A percentile compares a stretch with the other conserved stretches of the same genome.
Evolutionary conservation across 1,140 invertebrate genomes (phyloP).

Genomic region (Drosophila subpulchrella): DNA sequence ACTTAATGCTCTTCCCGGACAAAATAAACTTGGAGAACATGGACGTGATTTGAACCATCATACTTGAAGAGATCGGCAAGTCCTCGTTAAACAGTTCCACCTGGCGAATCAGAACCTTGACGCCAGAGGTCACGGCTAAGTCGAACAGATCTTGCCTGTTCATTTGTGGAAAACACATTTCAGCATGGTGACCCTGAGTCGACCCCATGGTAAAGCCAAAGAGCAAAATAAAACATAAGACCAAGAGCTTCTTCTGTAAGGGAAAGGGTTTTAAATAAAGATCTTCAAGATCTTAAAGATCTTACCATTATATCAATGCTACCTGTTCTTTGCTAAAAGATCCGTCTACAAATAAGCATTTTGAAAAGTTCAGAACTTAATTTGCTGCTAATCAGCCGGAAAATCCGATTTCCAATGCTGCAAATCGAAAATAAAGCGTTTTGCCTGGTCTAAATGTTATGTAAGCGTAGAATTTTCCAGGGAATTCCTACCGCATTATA

Average conservation of each 20-base stretch:
- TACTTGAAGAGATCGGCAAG: background rate
- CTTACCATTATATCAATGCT: background rate
- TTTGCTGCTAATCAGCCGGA: background rate
- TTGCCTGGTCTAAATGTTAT: background rate
- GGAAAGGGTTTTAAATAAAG: background rate
- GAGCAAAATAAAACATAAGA: background rate
- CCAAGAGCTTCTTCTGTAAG: background rate
- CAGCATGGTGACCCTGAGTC: no score
- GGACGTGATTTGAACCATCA: background rate
- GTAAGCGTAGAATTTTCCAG: background rate
- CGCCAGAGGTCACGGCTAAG: background rate
- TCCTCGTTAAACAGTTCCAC: background rate
- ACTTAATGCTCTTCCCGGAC: slow-evolving; percentile 2
- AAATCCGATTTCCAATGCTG: slow-evolving; percentile 3
- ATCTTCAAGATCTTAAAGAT: background rate
- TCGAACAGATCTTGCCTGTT: slow-evolving; percentile 15
- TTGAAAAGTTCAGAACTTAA: no score
- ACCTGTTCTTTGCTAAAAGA: background rate
- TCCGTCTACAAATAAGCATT: background rate
- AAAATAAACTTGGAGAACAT: slow-evolving; percentile 6
- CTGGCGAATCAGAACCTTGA: slow-evolving; percentile 9
- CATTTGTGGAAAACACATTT: background rate
- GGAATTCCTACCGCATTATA: background rate
- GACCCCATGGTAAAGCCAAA: background rate
- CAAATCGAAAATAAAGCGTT: background rate